phyloP scores from a whole-genome alignment of 2,113 vertebrate genomes.

The Atherinomorus stipes region DNA sequence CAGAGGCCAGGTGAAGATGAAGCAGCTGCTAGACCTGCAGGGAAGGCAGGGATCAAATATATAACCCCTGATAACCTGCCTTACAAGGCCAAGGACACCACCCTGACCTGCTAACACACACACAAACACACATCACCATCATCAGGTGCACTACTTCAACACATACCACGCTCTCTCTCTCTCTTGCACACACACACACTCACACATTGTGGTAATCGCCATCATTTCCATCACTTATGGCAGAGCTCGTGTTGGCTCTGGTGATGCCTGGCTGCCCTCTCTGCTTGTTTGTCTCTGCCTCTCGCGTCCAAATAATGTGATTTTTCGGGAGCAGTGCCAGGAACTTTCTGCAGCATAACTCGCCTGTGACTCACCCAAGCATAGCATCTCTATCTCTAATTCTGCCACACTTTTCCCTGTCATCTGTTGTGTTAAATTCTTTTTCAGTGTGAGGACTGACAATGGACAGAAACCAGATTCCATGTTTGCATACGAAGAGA shows the following conservation, averaged over 20 bases:
- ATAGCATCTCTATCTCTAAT: conserved; percentile 61
- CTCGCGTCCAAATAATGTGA: conserved; percentile 67
- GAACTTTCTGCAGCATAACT: conserved; percentile 73
- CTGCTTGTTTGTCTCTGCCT: conserved; percentile 35
- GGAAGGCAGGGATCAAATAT: conserved; percentile 71
- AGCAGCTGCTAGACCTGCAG: conserved; percentile 55
- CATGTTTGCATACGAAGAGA: conserved; percentile 7
- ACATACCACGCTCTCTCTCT: conserved; percentile 12
- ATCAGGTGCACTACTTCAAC: conserved; percentile 30
- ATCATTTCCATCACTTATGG: conserved; percentile 63
- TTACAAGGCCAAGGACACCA: conserved; percentile 78
- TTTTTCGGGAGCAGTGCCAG: conserved; percentile 74
- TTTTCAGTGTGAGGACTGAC: conserved; percentile 44
- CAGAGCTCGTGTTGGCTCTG: conserved; percentile 43
- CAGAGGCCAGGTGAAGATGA: conserved; percentile 64
- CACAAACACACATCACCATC: conserved; percentile 27
- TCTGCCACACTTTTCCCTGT: conserved; percentile 53
- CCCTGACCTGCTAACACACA: conserved; percentile 56
- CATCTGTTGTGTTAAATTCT: conserved; percentile 31
- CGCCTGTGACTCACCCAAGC: conserved; percentile 62
- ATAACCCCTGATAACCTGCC: conserved; percentile 77
- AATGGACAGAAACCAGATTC: conserved; percentile 58
- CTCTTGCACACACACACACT: conserved; percentile 23
- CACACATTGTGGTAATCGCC: conserved; percentile 37
- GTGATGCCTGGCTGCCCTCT: conserved; percentile 60